Evolutionary conservation across 2,113 vertebrate species (phyloP).

Genomic region (Rattus rattus): DNA sequence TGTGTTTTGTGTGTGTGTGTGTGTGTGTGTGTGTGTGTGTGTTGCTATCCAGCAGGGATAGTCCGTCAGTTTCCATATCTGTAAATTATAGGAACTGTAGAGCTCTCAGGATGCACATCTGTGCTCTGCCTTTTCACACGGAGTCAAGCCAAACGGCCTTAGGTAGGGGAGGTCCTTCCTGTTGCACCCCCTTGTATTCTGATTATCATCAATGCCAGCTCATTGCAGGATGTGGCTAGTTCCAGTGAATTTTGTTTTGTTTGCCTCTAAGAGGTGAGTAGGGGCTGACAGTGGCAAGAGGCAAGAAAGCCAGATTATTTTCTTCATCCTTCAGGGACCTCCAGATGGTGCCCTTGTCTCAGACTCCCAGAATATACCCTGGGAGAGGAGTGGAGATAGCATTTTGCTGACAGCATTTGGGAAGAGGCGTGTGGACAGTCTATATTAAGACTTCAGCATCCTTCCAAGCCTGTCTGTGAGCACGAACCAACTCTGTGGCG

Average conservation of each 20-base stretch:
- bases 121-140: background rate
- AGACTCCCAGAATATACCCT: slow-evolving; percentile 43
- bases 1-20: too few relatives aligned
- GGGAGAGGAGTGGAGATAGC: slow-evolving; percentile 27
- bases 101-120: background rate
- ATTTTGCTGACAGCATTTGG: slow-evolving; percentile 50
- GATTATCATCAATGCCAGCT: background rate
- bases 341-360: slow-evolving; percentile 73
- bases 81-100: background rate
- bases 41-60: background rate
- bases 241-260: slow-evolving; percentile 51
- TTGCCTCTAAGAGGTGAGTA: background rate
- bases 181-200: background rate
- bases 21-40: too few relatives aligned
- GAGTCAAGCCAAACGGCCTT: background rate
- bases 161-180: background rate
- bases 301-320: slow-evolving; percentile 78
- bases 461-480: background rate
- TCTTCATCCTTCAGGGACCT: slow-evolving; percentile 60
- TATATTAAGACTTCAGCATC: slow-evolving; percentile 32
- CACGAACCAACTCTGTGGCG: background rate
- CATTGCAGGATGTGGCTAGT: background rate
- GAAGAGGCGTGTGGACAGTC: slow-evolving; percentile 49
- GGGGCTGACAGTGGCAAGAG: slow-evolving; percentile 28
- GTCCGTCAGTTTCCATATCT: background rate